Conservation (phyloP, 2,888 invertebrate genomes). For the Belgica antarctica region DNA sequence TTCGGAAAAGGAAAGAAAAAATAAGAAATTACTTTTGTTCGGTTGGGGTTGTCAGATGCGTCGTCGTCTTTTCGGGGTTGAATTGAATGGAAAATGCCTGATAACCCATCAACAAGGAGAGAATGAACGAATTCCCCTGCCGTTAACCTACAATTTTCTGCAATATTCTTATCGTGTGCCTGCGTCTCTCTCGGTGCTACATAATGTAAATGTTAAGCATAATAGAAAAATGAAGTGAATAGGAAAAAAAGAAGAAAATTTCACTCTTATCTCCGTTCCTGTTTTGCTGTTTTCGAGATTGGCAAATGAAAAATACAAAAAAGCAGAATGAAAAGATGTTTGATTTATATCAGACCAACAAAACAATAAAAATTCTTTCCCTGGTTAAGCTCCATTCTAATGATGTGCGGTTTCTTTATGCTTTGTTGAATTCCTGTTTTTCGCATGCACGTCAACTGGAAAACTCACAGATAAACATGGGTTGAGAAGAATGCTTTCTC, state of each 20-base stretch:
- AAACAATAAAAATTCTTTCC: constrained; percentile 11
- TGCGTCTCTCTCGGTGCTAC: not conserved
- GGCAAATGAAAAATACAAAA: not conserved
- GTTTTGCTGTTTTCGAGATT: not conserved
- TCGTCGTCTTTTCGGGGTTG: not conserved
- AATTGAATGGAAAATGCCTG: constrained; percentile 27
- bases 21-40: constrained; percentile 22
- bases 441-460: constrained; percentile 4
- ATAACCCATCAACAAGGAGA: constrained; percentile 24
- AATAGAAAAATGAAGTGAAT: constrained; percentile 44
- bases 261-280: constrained; percentile 7
- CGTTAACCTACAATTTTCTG: constrained; percentile 43
- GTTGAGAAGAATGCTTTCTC: not conserved
- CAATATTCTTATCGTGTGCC: constrained; percentile 36
- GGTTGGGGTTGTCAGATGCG: not conserved
- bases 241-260: constrained; percentile 32
- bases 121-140: constrained; percentile 32
- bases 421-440: too few species aligned
- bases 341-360: constrained; percentile 28
- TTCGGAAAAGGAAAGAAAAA: not conserved
- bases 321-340: constrained; percentile 14
- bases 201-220: constrained; percentile 41
- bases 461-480: not conserved
- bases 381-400: not conserved
- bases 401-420: constrained; percentile 13